Evolutionary conservation across 2,888 invertebrate genomes (phyloP).

Genomic region (Coleophora deauratella): DNA sequence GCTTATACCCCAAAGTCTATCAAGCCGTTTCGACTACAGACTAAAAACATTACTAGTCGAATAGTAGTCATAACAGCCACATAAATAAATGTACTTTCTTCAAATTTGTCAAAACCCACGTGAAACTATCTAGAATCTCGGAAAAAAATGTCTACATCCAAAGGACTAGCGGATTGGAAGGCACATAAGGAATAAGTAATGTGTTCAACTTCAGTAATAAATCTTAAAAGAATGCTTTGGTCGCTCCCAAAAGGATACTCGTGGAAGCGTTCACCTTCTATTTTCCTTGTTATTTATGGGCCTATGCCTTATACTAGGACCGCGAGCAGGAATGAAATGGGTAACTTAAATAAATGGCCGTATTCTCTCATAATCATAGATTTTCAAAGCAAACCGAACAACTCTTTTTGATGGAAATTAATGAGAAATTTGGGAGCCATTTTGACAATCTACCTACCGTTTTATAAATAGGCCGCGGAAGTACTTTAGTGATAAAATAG

Average conservation of each 20-base stretch:
- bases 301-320: slow-evolving; percentile 69
- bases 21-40: too few species aligned
- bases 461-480: slow-evolving; percentile 16
- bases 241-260: slow-evolving; percentile 72
- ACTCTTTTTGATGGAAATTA: slow-evolving; percentile 52
- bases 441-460: slow-evolving; percentile 30
- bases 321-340: slow-evolving; percentile 67
- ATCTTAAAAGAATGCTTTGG: slow-evolving; percentile 74
- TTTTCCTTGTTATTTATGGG: slow-evolving; percentile 71
- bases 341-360: slow-evolving; percentile 67
- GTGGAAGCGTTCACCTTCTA: slow-evolving; percentile 71
- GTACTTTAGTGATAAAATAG: too few species aligned
- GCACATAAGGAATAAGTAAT: slow-evolving; percentile 72
- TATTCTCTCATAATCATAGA: slow-evolving; percentile 62
- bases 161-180: slow-evolving; percentile 48
- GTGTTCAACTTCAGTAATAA: slow-evolving; percentile 70
- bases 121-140: slow-evolving; percentile 19
- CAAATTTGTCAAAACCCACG: not conserved
- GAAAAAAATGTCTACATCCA: slow-evolving; percentile 42
- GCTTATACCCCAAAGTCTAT: too few species aligned
- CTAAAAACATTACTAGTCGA: too few species aligned
- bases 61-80: too few species aligned
- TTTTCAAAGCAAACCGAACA: slow-evolving; percentile 42
- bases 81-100: too few species aligned
- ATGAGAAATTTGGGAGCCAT: slow-evolving; percentile 42